A percentile compares a stretch with the other conserved stretches of the same genome.
phyloP scores from a whole-genome alignment of 2,888 invertebrate genomes.

The Himalopsyche japonica region DNA sequence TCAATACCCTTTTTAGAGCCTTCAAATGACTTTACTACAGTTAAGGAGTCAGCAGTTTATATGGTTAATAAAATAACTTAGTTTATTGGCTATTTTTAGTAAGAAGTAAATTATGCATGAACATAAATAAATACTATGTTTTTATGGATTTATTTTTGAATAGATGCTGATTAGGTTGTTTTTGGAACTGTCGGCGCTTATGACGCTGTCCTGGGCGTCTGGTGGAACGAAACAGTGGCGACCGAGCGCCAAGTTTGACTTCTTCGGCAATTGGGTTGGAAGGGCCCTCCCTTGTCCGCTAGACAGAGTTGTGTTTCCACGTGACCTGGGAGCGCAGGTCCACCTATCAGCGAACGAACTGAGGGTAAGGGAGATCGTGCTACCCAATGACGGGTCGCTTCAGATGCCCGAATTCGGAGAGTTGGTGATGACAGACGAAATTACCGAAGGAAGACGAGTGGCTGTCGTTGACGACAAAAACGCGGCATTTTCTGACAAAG shows the following conservation, averaged over 20 bases:
- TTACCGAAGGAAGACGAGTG: constrained; percentile 46
- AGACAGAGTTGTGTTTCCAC: neutral
- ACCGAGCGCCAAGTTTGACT: neutral
- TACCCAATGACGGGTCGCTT: constrained; percentile 5
- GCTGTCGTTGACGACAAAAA: constrained; percentile 41
- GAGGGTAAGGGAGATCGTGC: neutral
- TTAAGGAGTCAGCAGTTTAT: no score
- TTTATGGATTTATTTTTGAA: neutral
- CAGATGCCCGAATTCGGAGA: constrained; percentile 40
- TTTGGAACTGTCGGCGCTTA: neutral
- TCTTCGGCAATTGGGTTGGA: neutral
- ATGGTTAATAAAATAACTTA: no score
- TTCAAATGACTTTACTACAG: no score
- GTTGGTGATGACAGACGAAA: constrained; percentile 45
- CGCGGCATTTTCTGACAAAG: neutral
- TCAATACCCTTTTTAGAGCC: no score
- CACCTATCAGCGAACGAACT: neutral
- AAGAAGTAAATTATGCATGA: no score
- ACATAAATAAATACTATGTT: neutral
- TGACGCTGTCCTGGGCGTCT: neutral
- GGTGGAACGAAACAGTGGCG: neutral
- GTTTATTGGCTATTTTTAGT: no score
- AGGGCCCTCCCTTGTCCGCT: neutral
- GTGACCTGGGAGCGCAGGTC: neutral
- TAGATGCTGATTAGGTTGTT: neutral